These are phyloP conservation scores for Empidonax traillii DNA, from an alignment of 2,113 vertebrate genomes.

Conservation along the genomic window DNA sequence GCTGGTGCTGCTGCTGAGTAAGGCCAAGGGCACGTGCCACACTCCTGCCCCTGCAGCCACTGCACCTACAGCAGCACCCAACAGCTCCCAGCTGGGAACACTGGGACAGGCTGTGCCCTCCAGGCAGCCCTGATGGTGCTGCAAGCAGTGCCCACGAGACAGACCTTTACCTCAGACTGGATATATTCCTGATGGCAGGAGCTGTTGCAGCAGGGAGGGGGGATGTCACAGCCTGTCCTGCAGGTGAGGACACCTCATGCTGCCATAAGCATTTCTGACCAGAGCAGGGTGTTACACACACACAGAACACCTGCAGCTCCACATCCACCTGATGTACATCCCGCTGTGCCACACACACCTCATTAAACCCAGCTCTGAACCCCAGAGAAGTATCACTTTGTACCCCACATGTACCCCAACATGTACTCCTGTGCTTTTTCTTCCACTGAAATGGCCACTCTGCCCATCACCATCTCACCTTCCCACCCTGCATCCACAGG, in stretches of 20 bases:
- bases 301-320: neutral
- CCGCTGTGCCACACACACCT: neutral
- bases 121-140: rapidly evolving
- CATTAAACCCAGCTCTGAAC: neutral
- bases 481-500: neutral
- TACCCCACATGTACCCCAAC: neutral
- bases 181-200: neutral
- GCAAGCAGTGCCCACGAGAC: neutral
- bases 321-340: too few relatives aligned
- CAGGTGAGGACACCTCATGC: neutral
- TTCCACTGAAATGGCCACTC: neutral
- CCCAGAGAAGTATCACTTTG: neutral
- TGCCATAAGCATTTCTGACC: neutral
- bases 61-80: neutral
- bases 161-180: neutral
- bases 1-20: neutral
- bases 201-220: neutral
- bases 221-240: neutral
- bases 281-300: neutral
- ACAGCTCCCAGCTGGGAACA: too few relatives aligned
- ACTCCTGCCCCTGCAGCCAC: neutral
- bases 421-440: neutral
- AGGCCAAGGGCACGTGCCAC: neutral
- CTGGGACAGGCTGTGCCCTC: neutral
- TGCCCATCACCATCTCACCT: neutral